Evolutionary conservation across 2,888 invertebrate species (phyloP).

Genomic region (Trissolcus brochymenae): DNA sequence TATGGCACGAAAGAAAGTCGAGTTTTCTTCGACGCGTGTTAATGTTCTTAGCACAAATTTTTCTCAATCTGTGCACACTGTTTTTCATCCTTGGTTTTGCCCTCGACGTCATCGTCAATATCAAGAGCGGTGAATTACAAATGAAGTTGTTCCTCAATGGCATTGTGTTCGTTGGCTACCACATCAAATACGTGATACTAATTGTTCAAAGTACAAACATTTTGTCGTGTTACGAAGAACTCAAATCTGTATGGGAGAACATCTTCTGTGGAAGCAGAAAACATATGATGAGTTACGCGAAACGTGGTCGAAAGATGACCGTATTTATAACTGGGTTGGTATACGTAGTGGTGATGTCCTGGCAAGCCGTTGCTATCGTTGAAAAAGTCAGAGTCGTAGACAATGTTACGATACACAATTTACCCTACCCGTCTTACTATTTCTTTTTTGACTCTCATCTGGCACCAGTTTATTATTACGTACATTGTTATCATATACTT

Average conservation of each 20-base stretch:
- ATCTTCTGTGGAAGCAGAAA: conserved; percentile 15
- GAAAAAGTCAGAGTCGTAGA: conserved; percentile 1
- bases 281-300: conserved; percentile 9
- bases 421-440: conserved; percentile 14
- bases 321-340: background rate
- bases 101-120: no score
- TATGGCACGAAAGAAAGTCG: no score
- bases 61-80: no score
- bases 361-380: conserved; percentile 5
- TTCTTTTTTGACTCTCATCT: conserved; percentile 8
- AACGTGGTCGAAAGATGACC: background rate
- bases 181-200: conserved; percentile 11
- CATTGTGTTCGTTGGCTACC: background rate
- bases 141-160: background rate
- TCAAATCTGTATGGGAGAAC: conserved; percentile 6
- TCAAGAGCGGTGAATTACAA: background rate
- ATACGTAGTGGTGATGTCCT: background rate
- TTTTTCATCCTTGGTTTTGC: no score
- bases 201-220: conserved; percentile 1
- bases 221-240: background rate
- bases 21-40: no score
- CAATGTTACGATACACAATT: conserved; percentile 14
- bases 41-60: no score
- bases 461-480: conserved; percentile 23
- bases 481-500: conserved; percentile 3